These are phyloP conservation scores for Melitaea athalia DNA, from an alignment of 2,888 invertebrate species.

Conservation along the genomic window DNA sequence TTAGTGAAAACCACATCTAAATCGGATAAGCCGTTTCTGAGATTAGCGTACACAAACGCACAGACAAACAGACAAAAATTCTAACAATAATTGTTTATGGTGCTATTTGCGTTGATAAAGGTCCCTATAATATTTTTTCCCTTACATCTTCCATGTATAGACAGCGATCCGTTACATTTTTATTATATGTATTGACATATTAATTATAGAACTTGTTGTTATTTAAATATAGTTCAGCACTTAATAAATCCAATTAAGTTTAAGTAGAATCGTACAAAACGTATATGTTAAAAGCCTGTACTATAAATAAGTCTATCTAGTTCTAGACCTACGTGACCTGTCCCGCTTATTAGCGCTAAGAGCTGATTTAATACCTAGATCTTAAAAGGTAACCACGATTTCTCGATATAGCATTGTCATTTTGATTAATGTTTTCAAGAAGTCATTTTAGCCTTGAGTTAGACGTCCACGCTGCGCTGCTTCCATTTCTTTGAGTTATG, in stretches of 20 bases:
- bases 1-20: too few species aligned
- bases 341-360: constrained; percentile 7
- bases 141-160: too few species aligned
- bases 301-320: background rate
- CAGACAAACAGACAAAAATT: too few species aligned
- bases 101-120: too few species aligned
- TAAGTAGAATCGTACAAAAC: constrained; percentile 4
- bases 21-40: too few species aligned
- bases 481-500: too few species aligned
- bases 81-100: too few species aligned
- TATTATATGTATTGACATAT: too few species aligned
- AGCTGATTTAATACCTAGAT: constrained; percentile 6
- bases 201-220: background rate
- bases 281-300: constrained; percentile 3
- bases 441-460: background rate
- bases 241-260: constrained; percentile 7
- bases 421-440: background rate
- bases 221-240: background rate
- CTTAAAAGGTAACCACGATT: constrained; percentile 2
- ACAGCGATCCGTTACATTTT: too few species aligned
- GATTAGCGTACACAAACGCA: too few species aligned
- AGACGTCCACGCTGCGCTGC: too few species aligned
- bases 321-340: background rate
- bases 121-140: too few species aligned
- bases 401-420: background rate